Evolutionary conservation across 2,113 vertebrate species (phyloP).

Genomic region (Pterocles orientalis): DNA sequence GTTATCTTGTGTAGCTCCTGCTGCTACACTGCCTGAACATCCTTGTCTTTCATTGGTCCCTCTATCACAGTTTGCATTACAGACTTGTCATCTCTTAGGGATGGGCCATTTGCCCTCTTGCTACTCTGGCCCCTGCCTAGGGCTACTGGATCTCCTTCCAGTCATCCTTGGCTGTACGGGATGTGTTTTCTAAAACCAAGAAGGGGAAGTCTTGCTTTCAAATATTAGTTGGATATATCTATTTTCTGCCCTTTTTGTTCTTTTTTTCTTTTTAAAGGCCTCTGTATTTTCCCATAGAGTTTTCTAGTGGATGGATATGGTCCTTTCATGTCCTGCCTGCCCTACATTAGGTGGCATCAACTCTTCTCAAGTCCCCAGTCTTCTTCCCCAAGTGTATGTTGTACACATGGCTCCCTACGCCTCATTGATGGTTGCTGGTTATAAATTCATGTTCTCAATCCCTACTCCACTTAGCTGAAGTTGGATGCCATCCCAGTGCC

Average conservation of each 20-base stretch:
- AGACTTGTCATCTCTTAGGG: not conserved
- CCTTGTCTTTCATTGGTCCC: not conserved
- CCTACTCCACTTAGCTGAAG: conserved; percentile 32
- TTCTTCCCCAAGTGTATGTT: conserved; percentile 23
- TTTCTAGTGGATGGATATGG: not conserved
- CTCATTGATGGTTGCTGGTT: conserved; percentile 59
- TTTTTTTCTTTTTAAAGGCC: not conserved
- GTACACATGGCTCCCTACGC: conserved; percentile 44
- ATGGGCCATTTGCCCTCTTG: not conserved
- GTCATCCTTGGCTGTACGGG: not conserved
- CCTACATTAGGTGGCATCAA: conserved; percentile 30
- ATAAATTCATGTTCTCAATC: conserved; percentile 58
- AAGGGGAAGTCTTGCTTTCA: not conserved
- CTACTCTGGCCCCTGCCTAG: not conserved
- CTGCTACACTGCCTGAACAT: not conserved
- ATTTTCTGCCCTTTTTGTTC: not conserved
- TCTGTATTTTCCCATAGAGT: not conserved
- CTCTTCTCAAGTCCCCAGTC: not conserved
- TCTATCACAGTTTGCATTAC: not conserved
- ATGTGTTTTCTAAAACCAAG: not conserved
- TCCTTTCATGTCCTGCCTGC: conserved; percentile 1
- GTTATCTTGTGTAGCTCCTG: not conserved
- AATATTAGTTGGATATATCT: not conserved
- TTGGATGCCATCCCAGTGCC: conserved; percentile 64
- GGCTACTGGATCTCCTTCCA: not conserved